Base-by-base conservation (phyloP, 2,113 vertebrate species). In the Nannobrachium achirus region DNA sequence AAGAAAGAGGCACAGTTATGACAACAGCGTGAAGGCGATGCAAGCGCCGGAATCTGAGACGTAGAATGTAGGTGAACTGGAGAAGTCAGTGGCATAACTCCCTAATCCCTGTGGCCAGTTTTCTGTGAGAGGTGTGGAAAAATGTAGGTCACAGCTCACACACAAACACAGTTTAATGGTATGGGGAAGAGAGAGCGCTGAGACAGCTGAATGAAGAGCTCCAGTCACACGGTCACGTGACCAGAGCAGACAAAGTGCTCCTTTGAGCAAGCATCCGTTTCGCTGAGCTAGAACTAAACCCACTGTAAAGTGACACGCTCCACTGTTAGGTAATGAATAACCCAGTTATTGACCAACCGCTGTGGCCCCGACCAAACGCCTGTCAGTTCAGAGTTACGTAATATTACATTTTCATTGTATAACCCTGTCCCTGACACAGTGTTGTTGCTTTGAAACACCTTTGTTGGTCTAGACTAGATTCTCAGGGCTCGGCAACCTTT, bases 1-100 rank as follows among this genome's bases (percentile, higher is more conserved):
- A 91, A 92, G 45, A 83, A 85, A 93, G 75, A 91, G 82, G 72
- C 55, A 92, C 7, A 90, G 83, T 81, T 89, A 88, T 55, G 33
- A 89, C 46, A 80, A 66, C 41, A 77, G 63, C 41, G 10, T 42
- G 39, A 40, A 75, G 41, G 75, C 0, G 1, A 25, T 33, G 25
- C 6, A 16, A 9, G 9, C 7, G 7, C 45, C 25, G 8, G 41
- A 8, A 38, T 15, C 16, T 51, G 14, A 66, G 53, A 51, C 9
- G 18, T 13, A 25, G 0, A 45, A 64, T 33, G 1, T 61, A 40
- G 52, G 8, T 20, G 16, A 61, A 6, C 8, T 40, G 60, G 18
- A 70, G 10, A 48, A 15, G n/a, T 13, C 46, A 2, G 13, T 14
- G 13, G 46, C 46, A 6, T n/a, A 4, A 10, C 25, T 33, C 25